Evolutionary conservation across 2,888 invertebrate species (phyloP).

Genomic region (Hipparchia semele): DNA sequence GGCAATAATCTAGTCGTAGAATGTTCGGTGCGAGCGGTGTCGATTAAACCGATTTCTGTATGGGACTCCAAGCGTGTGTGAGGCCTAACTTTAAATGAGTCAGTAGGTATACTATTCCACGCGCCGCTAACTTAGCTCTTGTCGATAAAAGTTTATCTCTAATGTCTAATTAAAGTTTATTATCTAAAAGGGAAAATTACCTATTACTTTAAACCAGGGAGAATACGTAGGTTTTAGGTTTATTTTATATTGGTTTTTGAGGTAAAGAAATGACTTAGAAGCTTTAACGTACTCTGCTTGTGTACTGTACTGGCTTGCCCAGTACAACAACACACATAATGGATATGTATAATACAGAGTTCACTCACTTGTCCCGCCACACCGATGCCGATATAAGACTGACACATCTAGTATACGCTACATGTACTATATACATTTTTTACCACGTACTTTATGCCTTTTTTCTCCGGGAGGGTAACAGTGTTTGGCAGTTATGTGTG

Average conservation of each 20-base stretch:
- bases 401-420: too few relatives aligned
- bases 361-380: too few relatives aligned
- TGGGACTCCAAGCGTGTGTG: constrained; percentile 69
- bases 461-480: too few relatives aligned
- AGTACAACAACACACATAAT: too few relatives aligned
- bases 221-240: not conserved
- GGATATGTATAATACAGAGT: too few relatives aligned
- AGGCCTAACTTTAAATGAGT: constrained; percentile 77
- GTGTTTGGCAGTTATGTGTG: too few relatives aligned
- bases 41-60: constrained; percentile 76
- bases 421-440: too few relatives aligned
- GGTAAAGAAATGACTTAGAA: too few relatives aligned
- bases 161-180: constrained; percentile 54
- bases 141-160: constrained; percentile 51
- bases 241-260: not conserved
- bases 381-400: too few relatives aligned
- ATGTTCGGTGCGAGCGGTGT: constrained; percentile 74
- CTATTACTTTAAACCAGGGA: not conserved
- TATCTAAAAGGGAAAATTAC: constrained; percentile 52
- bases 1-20: constrained; percentile 72
- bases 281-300: too few relatives aligned
- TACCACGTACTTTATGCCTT: too few relatives aligned
- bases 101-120: constrained; percentile 60
- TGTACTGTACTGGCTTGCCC: too few relatives aligned
- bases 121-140: constrained; percentile 46